phyloP scores from a whole-genome alignment of 2,888 invertebrate species.

The Zeuzera pyrina region DNA sequence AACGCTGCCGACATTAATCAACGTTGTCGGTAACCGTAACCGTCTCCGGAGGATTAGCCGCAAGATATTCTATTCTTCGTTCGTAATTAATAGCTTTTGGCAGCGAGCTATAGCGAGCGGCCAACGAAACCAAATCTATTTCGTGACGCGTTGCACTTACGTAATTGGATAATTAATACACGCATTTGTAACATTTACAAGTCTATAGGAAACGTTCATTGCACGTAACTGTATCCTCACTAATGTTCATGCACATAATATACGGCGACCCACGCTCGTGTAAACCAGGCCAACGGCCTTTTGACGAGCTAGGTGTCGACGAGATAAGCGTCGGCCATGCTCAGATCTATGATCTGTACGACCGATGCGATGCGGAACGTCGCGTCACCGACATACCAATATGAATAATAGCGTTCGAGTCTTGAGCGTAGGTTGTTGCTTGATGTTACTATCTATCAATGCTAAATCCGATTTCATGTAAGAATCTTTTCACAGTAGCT shows the following conservation, averaged over 20 bases:
- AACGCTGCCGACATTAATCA: constrained; percentile 65
- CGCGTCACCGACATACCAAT: constrained; percentile 29
- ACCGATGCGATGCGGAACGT: too few species aligned
- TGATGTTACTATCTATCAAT: constrained; percentile 21
- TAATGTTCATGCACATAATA: constrained; percentile 42
- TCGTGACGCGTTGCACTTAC: constrained; percentile 51
- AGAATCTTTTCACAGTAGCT: background rate
- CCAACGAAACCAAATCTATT: constrained; percentile 39
- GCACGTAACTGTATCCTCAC: constrained; percentile 42
- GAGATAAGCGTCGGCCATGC: constrained; percentile 29
- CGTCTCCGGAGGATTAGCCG: constrained; percentile 66
- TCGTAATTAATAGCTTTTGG: constrained; percentile 70
- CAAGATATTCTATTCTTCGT: constrained; percentile 66
- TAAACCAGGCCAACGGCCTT: constrained; percentile 55
- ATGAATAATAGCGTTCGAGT: constrained; percentile 26
- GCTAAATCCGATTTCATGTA: too few species aligned
- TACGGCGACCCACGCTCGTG: constrained; percentile 49
- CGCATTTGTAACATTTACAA: constrained; percentile 43
- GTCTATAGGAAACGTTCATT: constrained; percentile 38
- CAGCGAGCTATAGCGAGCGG: constrained; percentile 53
- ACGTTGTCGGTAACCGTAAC: constrained; percentile 65
- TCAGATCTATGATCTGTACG: constrained; percentile 26
- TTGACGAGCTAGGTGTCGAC: constrained; percentile 26
- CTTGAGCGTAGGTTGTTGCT: constrained; percentile 26
- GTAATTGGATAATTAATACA: constrained; percentile 57